phyloP scores from a whole-genome alignment of 2,888 invertebrate genomes.

The Amblyjoppa proteus region DNA sequence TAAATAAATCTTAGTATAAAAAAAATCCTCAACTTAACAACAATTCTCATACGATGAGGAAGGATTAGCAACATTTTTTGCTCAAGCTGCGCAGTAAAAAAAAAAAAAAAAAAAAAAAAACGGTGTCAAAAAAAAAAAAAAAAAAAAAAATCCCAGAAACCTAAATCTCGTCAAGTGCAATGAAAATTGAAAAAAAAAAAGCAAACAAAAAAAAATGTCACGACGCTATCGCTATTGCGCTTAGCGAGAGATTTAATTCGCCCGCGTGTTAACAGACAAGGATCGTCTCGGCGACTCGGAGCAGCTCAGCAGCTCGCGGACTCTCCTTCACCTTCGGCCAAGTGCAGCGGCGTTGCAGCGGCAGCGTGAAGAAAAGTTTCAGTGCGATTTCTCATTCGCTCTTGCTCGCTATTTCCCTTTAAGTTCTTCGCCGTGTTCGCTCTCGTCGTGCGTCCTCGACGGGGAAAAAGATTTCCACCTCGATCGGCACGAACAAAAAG shows the following conservation, averaged over 20 bases:
- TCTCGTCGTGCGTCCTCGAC: constrained; percentile 5
- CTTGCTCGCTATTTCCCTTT: constrained; percentile 11
- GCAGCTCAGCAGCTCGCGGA: neutral
- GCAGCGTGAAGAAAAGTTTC: constrained; percentile 28
- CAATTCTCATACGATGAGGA: too few species aligned
- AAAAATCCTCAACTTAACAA: too few species aligned
- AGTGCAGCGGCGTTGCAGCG: neutral
- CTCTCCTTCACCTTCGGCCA: neutral
- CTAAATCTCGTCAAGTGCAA: neutral
- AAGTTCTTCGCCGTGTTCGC: constrained; percentile 12
- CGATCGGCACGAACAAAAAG: constrained; percentile 77
- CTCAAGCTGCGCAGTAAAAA: too few species aligned
- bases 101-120: neutral
- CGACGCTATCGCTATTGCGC: neutral
- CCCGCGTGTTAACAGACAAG: constrained; percentile 1
- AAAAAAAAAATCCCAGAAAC: neutral
- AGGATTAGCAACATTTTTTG: too few species aligned
- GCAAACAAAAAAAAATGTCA: neutral
- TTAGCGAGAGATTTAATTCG: constrained; percentile 19
- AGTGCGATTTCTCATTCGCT: constrained; percentile 25
- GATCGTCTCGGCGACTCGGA: neutral
- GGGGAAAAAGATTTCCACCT: constrained; percentile 68
- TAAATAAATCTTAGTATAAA: too few species aligned
- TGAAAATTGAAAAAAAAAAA: neutral
- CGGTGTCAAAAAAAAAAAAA: neutral